phyloP scores from a whole-genome alignment of 2,113 vertebrate species.

The Jacana jacana region DNA sequence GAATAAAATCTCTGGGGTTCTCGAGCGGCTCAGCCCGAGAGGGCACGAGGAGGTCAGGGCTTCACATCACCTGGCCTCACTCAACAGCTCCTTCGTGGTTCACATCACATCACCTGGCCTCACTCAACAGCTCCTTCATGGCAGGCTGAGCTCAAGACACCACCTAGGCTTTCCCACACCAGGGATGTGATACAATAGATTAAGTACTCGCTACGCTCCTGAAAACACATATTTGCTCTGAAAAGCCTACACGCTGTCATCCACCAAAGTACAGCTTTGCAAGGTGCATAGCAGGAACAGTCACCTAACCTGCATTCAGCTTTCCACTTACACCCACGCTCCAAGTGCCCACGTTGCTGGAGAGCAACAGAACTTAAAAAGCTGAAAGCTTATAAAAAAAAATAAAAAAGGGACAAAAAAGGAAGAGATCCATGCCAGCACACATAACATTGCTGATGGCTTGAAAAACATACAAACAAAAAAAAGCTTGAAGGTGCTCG shows the following conservation, averaged over 20 bases:
- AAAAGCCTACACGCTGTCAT: neutral
- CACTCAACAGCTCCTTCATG: neutral
- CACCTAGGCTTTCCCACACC: neutral
- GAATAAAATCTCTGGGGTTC: neutral
- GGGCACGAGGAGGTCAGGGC: fast-evolving
- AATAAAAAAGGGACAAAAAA: too few relatives aligned
- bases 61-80: neutral
- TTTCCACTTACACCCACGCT: neutral
- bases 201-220: neutral
- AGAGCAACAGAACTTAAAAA: neutral
- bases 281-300: neutral
- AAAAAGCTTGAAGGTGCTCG: neutral
- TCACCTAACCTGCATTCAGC: neutral
- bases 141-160: neutral
- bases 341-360: neutral
- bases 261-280: neutral
- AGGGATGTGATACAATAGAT: fast-evolving
- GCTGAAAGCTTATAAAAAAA: neutral
- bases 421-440: neutral
- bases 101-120: neutral
- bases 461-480: too few relatives aligned
- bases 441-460: fast-evolving
- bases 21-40: neutral
- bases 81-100: neutral
- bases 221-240: neutral